phyloP scores from a whole-genome alignment of 1,140 invertebrate genomes.

The Lineus longissimus region DNA sequence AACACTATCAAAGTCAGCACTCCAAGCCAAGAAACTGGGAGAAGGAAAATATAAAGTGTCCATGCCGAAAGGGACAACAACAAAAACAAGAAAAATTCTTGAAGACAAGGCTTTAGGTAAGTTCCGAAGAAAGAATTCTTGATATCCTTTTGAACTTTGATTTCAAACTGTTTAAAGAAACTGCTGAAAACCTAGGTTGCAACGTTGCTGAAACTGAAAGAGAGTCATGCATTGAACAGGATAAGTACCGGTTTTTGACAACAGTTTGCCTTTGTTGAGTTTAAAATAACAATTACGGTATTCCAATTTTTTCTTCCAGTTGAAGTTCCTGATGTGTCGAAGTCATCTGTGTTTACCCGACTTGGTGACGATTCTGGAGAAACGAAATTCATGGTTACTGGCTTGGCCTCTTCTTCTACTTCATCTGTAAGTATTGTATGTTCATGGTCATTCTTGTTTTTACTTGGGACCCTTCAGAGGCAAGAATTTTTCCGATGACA shows the following conservation, averaged over 20 bases:
- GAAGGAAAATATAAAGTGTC: slow-evolving; percentile 4
- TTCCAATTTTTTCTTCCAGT: not conserved
- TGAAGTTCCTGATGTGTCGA: slow-evolving; percentile 12
- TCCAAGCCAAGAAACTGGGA: not conserved
- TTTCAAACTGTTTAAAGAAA: too few species aligned
- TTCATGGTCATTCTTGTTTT: not conserved
- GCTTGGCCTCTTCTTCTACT: not conserved
- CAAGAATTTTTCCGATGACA: not conserved
- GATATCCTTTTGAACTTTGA: slow-evolving; percentile 11
- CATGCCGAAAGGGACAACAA: slow-evolving; percentile 9
- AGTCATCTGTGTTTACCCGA: slow-evolving; percentile 49
- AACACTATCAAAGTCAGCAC: not conserved
- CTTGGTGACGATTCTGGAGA: slow-evolving; percentile 39
- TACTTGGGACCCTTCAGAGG: not conserved
- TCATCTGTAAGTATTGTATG: not conserved
- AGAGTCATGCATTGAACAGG: too few species aligned
- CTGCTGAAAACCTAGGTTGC: too few species aligned
- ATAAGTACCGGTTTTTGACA: too few species aligned
- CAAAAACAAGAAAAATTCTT: slow-evolving; percentile 12
- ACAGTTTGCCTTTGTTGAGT: too few species aligned
- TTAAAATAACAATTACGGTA: too few species aligned
- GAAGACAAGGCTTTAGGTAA: slow-evolving; percentile 10
- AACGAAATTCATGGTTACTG: not conserved
- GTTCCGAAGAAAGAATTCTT: slow-evolving; percentile 1
- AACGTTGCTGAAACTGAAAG: too few species aligned